Conservation (phyloP, 2,888 invertebrate genomes). For the Parthenolecanium corni region DNA sequence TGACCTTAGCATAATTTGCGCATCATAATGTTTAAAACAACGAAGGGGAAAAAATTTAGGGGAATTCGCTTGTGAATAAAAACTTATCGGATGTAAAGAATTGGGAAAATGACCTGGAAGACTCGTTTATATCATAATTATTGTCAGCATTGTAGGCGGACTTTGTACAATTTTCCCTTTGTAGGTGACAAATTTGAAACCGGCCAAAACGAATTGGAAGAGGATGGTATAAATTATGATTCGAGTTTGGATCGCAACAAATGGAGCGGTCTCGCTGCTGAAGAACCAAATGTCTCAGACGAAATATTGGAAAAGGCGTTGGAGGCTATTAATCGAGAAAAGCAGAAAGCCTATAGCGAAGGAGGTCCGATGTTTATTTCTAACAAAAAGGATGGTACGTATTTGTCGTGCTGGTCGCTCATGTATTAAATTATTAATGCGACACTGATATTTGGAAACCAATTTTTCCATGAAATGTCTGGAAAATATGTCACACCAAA, state of each 20-base stretch:
- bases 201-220: neutral
- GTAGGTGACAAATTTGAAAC: slow-evolving; percentile 12
- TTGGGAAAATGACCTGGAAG: too few relatives aligned
- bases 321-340: neutral
- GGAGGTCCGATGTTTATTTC: slow-evolving; percentile 5
- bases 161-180: neutral
- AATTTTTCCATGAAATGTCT: neutral
- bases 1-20: too few relatives aligned
- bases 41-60: too few relatives aligned
- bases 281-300: slow-evolving; percentile 1
- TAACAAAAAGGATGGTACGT: neutral
- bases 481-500: neutral
- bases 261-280: neutral
- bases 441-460: neutral
- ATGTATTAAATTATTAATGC: neutral
- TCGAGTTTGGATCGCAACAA: too few relatives aligned
- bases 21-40: too few relatives aligned
- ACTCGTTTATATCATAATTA: too few relatives aligned
- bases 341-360: slow-evolving; percentile 12
- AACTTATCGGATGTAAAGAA: too few relatives aligned
- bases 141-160: too few relatives aligned
- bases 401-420: neutral
- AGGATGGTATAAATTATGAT: neutral
- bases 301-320: slow-evolving; percentile 4
- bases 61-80: too few relatives aligned